Evolutionary conservation across 2,113 vertebrate species (phyloP).

Genomic region (Semnornis frantzii): DNA sequence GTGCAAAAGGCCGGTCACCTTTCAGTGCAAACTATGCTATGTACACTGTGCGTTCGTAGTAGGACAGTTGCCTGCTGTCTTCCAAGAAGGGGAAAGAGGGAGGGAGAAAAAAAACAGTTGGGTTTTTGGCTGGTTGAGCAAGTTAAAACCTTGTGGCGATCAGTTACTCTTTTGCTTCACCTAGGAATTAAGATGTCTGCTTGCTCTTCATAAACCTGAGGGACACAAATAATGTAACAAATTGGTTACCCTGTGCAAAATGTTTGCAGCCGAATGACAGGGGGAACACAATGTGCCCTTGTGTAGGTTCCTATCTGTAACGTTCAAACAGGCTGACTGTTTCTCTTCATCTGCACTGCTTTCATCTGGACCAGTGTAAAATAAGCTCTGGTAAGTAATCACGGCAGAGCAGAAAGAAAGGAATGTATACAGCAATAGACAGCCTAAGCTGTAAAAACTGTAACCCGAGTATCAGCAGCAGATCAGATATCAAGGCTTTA

Average conservation of each 20-base stretch:
- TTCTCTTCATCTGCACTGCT: conserved; percentile 94
- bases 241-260: conserved; percentile 74
- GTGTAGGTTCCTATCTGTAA: conserved; percentile 88
- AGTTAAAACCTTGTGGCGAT: background rate
- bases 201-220: conserved; percentile 15
- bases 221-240: conserved; percentile 71
- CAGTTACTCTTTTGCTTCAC: background rate
- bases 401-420: conserved; percentile 92
- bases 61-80: background rate
- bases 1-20: background rate
- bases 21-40: background rate
- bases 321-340: conserved; percentile 90
- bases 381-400: conserved; percentile 96
- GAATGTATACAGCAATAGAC: conserved; percentile 98
- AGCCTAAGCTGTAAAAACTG: conserved; percentile 99
- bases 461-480: conserved; percentile 88
- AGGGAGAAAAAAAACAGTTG: background rate
- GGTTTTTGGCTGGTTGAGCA: conserved; percentile 19
- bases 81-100: background rate
- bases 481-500: conserved; percentile 99
- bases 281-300: conserved; percentile 92
- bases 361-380: conserved; percentile 97
- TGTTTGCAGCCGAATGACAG: conserved; percentile 74
- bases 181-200: background rate
- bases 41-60: background rate